Base-by-base conservation (phyloP, 2,113 vertebrate genomes). In the Salvator merianae region DNA sequence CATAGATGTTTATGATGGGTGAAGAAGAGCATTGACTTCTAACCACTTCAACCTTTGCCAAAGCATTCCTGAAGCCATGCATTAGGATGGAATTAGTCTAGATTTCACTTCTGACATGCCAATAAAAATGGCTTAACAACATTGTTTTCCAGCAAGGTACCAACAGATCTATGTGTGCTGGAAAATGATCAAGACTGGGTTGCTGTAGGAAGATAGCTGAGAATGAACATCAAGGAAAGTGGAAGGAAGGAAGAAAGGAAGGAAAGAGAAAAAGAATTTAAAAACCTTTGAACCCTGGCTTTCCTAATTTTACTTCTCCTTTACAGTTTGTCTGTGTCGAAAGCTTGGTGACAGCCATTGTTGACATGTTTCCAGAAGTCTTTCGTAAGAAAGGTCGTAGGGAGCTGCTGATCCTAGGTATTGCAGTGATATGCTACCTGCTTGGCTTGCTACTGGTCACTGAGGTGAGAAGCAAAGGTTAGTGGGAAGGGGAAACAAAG, bases 271-370 rank as follows among this genome's bases (percentile, higher is more conserved):
- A 55, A 55, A 85, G 73, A 32, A 18, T 7, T 47, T 47, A 47
- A 2, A 47, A 47, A 66, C 5, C 0, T 1, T n/a, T 84, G 20
- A 7, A 30, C 47, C 2, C 9, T 71, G 7, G 32, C 34, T 91
- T 75, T 89, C 84, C 72, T 63, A 74, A 74, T 73, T 40, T 83
- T 4, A 36, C 10, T 83, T 28, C 6, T 88, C 12, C 72, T 62
- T 87, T 86, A 12, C 91, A 99, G 98, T 98, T 99, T 5, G 96
- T 99, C 88, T 97, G 97, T 59, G 94, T 99, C 88, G 98, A 99
- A 93, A 98, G 98, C 90, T 90, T 99, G 94, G 97, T 97, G 83
- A 99, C 98, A 0, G 95, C 97, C 79, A 86, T 97, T 81, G 93
- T 96, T 3, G 98, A 99, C 94, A 84, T 98, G 95, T 99, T 97